Evolutionary conservation across 2,888 invertebrate genomes (phyloP), one percentile per base, ranked within the genome.

Genomic region (Dermolepida albohirtum): DNA sequence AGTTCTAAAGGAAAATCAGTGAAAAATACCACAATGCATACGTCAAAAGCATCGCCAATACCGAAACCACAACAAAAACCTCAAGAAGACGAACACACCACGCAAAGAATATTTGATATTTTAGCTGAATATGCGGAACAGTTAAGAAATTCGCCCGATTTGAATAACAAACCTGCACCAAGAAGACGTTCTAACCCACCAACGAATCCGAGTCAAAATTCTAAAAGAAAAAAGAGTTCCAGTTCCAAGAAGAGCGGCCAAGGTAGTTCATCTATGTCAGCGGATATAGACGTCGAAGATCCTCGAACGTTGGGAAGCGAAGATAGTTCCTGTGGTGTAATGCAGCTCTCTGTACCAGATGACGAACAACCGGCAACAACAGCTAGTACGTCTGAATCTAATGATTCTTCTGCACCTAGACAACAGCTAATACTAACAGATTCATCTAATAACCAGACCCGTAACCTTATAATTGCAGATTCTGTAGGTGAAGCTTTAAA

Each of bases 41-140:
- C 89, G 1, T 83, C 90, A 17, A 90, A 90, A 81, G 82, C 90
- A 1, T 88, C 89, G 39, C 87, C 89, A 2, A 86, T 90, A 34
- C 89, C 91, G 5, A 88, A 89, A 78, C 88, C 88, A 2, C 86
- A 87, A 68, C 92, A 92, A 74, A 93, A 93, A 79, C 91, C 92
- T 1, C 88, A 92, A 72, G 93, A 93, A 84, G 93, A 93, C 76
- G 92, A 92, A 77, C 91, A 92, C 78, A 93, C 93, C 0, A 91
- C 92, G 0, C 92, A 92, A 77, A 85, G 92, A 73, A 93, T 93
- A 75, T 89, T 92, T 70, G 92, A 92, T 72, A 93, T 93, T 74
- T 80, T 93, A 55, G 92, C 92, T 0, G 91, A 93, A 78, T 93
- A 93, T 79, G 92, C 92, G 54, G 93, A 93, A 76, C 92, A 93